Evolutionary conservation across 1,140 invertebrate genomes (phyloP).

Genomic region (Centruroides vittatus): DNA sequence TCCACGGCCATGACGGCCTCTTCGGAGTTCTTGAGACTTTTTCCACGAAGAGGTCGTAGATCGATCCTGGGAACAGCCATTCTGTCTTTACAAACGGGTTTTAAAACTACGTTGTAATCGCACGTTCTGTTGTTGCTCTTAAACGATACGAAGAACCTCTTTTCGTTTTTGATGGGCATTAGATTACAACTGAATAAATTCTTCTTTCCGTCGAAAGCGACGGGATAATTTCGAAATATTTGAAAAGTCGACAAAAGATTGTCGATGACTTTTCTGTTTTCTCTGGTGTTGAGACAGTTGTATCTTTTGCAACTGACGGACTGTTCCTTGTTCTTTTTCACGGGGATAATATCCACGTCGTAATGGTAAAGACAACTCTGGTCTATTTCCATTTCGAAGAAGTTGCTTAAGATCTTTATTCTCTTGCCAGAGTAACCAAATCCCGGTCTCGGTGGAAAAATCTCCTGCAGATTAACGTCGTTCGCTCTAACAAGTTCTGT

Average conservation of each 20-base stretch:
- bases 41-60: slow-evolving; percentile 1
- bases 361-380: slow-evolving; percentile 9
- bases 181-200: neutral
- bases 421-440: neutral
- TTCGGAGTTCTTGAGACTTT: slow-evolving; percentile 6
- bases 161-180: neutral
- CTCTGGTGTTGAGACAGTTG: neutral
- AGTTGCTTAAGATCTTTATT: slow-evolving; percentile 4
- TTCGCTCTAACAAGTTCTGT: too few relatives aligned
- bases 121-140: neutral
- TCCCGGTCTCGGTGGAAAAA: neutral
- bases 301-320: neutral
- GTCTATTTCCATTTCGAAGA: slow-evolving; percentile 1
- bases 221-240: neutral
- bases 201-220: slow-evolving; percentile 6
- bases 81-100: slow-evolving; percentile 4
- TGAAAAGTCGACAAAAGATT: neutral
- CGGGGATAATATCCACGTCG: slow-evolving; percentile 1
- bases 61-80: neutral
- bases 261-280: slow-evolving; percentile 3
- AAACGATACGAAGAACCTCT: neutral
- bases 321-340: neutral
- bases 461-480: too few relatives aligned
- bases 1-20: slow-evolving; percentile 13
- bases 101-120: slow-evolving; percentile 1